A percentile compares a stretch with the other conserved stretches of the same genome.
phyloP scores from a whole-genome alignment of 2,888 invertebrate genomes.

The Chydorus sphaericus region DNA sequence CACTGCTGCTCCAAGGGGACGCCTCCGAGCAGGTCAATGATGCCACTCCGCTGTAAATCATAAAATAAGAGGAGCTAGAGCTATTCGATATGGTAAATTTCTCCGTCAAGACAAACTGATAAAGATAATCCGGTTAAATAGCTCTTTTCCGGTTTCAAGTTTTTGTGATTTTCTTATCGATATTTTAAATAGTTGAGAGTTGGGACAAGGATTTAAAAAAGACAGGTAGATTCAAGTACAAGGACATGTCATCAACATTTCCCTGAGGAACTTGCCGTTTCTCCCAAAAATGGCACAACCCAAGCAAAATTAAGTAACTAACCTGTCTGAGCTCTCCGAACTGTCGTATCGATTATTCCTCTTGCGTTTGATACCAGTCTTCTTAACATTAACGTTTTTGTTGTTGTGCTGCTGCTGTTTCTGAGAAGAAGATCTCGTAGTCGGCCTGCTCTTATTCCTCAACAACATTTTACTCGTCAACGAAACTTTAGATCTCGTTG shows the following conservation, averaged over 20 bases:
- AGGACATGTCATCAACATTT: too few relatives aligned
- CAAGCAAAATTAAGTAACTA: conserved; percentile 30
- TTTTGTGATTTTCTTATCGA: too few relatives aligned
- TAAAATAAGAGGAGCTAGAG: background rate
- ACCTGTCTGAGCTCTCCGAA: conserved; percentile 89
- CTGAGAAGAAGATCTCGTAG: background rate
- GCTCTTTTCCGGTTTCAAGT: too few relatives aligned
- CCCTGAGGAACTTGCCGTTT: too few relatives aligned
- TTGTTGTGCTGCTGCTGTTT: conserved; percentile 10
- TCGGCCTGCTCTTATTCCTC: too few relatives aligned
- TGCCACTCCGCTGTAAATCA: conserved; percentile 56
- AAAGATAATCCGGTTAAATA: too few relatives aligned
- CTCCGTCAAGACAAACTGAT: too few relatives aligned
- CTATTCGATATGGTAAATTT: background rate
- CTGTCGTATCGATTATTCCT: conserved; percentile 85
- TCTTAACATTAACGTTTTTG: conserved; percentile 23
- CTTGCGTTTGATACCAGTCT: conserved; percentile 72
- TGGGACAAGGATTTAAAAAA: too few relatives aligned
- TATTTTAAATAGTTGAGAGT: too few relatives aligned
- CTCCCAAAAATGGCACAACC: too few relatives aligned
- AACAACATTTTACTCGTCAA: too few relatives aligned
- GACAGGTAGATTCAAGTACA: too few relatives aligned
- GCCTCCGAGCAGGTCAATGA: conserved; percentile 52
- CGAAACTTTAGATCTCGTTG: conserved; percentile 15
- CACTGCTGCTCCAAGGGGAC: conserved; percentile 40